Evolutionary conservation across 2,888 invertebrate species (phyloP).

Genomic region (Pandemis heparana): DNA sequence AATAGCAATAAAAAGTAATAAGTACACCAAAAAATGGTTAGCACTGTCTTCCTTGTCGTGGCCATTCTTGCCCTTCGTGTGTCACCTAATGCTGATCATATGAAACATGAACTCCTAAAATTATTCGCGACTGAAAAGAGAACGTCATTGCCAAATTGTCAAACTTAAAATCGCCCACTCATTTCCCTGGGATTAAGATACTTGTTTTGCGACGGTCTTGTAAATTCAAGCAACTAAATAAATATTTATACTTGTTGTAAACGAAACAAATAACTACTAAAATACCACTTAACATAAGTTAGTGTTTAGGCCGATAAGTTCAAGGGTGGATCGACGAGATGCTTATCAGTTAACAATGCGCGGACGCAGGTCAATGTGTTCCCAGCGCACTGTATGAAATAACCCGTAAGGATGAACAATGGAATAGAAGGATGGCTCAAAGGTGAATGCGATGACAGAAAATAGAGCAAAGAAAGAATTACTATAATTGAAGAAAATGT

Average conservation of each 20-base stretch:
- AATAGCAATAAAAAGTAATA: not conserved
- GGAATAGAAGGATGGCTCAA: slow-evolving; percentile 5
- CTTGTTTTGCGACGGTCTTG: too few relatives aligned
- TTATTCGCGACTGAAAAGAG: not conserved
- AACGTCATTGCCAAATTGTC: too few relatives aligned
- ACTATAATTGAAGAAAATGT: not conserved
- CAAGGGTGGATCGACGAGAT: slow-evolving; percentile 72
- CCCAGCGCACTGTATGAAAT: slow-evolving; percentile 57
- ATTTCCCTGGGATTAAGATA: too few relatives aligned
- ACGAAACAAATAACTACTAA: slow-evolving; percentile 11
- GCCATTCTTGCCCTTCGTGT: too few relatives aligned
- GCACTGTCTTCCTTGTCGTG: not conserved
- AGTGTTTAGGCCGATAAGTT: slow-evolving; percentile 36
- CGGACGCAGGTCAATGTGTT: slow-evolving; percentile 53
- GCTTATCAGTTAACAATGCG: slow-evolving; percentile 76
- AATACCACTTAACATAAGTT: slow-evolving; percentile 35
- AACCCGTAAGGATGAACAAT: slow-evolving; percentile 24
- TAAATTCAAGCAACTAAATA: too few relatives aligned
- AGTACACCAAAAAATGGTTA: not conserved
- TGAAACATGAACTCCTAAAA: too few relatives aligned
- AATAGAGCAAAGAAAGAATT: not conserved
- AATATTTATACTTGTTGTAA: not conserved
- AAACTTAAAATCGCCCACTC: too few relatives aligned
- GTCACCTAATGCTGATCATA: too few relatives aligned
- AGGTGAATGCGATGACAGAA: slow-evolving; percentile 7